Evolutionary conservation across 2,797 vertebrate species (phyloP).

Genomic region (Molossus alvarezi): DNA sequence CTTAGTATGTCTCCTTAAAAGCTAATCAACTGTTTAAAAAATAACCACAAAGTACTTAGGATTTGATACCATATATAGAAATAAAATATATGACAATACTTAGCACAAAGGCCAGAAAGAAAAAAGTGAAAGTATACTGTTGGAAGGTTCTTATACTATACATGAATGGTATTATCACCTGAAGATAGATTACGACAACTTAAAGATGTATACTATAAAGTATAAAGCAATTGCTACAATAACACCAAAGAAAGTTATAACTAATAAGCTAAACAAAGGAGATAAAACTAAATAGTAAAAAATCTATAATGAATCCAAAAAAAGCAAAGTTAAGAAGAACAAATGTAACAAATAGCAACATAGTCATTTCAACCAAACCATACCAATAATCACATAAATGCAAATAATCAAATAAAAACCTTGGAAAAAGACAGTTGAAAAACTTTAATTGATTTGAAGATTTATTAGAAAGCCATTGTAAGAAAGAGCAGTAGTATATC

Average conservation of each 20-base stretch:
- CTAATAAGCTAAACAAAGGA: constrained; percentile 23
- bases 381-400: neutral
- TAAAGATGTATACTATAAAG: neutral
- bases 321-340: neutral
- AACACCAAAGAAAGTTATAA: neutral
- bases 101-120: neutral
- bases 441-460: neutral
- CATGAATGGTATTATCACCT: neutral
- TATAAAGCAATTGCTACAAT: neutral
- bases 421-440: neutral
- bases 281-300: neutral
- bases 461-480: neutral
- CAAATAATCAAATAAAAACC: neutral
- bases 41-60: neutral
- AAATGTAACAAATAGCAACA: constrained; percentile 21
- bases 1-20: neutral
- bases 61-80: neutral
- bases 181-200: neutral
- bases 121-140: neutral
- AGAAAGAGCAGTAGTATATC: neutral
- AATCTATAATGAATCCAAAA: neutral
- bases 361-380: neutral
- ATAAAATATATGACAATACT: neutral
- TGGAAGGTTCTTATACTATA: neutral
- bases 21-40: neutral